Evolutionary conservation across 1,140 invertebrate genomes (phyloP), one percentile per base, ranked within the genome.

Genomic region (Drosophila quadrilineata): DNA sequence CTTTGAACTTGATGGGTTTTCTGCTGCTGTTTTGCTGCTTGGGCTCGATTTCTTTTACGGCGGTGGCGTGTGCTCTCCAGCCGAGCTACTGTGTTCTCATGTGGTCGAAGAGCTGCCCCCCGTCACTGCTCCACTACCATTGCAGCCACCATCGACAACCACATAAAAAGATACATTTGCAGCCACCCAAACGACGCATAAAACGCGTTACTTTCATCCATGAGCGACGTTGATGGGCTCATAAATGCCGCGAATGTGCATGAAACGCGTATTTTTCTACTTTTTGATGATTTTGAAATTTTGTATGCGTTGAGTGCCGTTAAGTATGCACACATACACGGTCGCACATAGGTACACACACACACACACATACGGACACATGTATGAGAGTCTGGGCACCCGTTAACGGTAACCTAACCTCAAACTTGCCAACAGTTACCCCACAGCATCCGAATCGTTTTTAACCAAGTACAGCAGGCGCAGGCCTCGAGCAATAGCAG

Each of bases 151-250:
- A 24, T 43, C 50, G 19, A 24, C 65, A 65, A 65, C 64, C 79
- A 77, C 77, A 84, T 84, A 84, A 84, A 84, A 84, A 84, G 79
- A 84, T 84, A 84, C 80, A 85, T 85, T 85, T 85, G 80, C 80
- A 85, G 74, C 43, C 79, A 85, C 79, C 79, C 75, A 85, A 85
- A 85, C 75, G 79, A 79, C 80, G 79, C 71, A 85, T 86, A 85
- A 85, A 86, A 85, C 79, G 79, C 79, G 80, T 85, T 85, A 86
- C 79, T 79, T 85, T 85, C 79, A 85, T 84, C 77, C 79, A 85
- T 85, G 80, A 85, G 80, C 79, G 79, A 85, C 85, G 79, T 87
- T 87, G 85, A 87, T 87, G 85, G 85, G 85, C 77, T 87, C 85
- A 87, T 87, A 85, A 87, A 87, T 80, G 85, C 71, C 75, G 77